Evolutionary conservation across 2,113 vertebrate species (phyloP), one percentile per base, ranked within the genome.

Genomic region (Caranx melampygus): DNA sequence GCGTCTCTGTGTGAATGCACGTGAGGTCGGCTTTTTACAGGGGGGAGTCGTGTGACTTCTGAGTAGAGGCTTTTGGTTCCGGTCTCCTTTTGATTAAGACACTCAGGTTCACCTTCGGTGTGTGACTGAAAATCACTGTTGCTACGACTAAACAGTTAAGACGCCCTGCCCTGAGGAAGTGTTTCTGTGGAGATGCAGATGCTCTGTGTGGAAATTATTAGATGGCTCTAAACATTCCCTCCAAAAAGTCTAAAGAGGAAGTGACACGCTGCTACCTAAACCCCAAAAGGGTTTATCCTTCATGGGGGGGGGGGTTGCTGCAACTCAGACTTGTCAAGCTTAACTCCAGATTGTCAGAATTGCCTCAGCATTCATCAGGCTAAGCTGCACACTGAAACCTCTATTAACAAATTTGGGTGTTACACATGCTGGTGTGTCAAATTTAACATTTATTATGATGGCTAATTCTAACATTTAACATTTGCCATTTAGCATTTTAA

Each of bases 311-410:
- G 37, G 13, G 12, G 35, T 63, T 52, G 18, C 16, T 35, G 55
- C 67, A 26, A n/a, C 68, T 78, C 55, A 2, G 5, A 37, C 69
- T 42, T 33, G 44, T 6, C 64, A 18, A 40, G 51, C 65, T 70
- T 42, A 70, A 66, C 65, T 49, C 40, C 5, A 63, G 59, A 71
- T 71, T 34, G 79, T 57, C 73, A 40, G 42, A 76, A 65, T 13
- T 18, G 63, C 68, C 76, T 70, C 67, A 78, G 44, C 59, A 35
- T 79, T 71, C 40, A 78, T 78, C 74, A 67, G n/a, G 40, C 72
- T 79, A 65, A 84, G 76, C 77, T 75, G 26, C 6, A 31, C 52
- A 18, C 26, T 66, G 52, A 52, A 66, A 40, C 35, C 8, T 45
- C 55, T 40, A 37, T 49, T 20, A 76, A 33, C 59, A 37, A 26